phyloP scores from a whole-genome alignment of 2,888 invertebrate genomes.

The Digitonthophagus gazella region DNA sequence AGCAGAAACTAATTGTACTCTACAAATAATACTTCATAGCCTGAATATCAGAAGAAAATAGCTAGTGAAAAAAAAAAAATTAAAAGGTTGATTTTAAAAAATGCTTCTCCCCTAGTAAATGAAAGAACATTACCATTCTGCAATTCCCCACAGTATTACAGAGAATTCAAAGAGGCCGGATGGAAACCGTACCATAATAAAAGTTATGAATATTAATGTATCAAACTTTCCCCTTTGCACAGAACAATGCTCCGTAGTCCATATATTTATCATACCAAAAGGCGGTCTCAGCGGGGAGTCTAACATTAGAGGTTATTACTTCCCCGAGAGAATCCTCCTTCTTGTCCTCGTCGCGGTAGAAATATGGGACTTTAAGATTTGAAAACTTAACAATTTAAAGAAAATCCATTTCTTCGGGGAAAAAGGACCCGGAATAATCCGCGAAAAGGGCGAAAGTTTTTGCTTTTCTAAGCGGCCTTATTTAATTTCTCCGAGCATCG shows the following conservation, averaged over 20 bases:
- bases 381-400: not conserved
- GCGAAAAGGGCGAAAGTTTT: not conserved
- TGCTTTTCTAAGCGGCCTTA: not conserved
- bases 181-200: not conserved
- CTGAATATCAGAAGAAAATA: too few relatives aligned
- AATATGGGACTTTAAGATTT: not conserved
- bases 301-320: not conserved
- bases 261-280: not conserved
- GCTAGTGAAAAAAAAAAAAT: too few relatives aligned
- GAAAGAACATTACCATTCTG: too few relatives aligned
- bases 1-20: too few relatives aligned
- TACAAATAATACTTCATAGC: too few relatives aligned
- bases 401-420: not conserved
- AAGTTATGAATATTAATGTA: not conserved
- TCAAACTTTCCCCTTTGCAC: not conserved
- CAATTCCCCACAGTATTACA: not conserved
- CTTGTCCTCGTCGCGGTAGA: not conserved
- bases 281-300: not conserved
- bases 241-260: not conserved
- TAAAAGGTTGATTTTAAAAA: too few relatives aligned
- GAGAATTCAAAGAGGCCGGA: not conserved
- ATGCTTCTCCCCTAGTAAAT: too few relatives aligned
- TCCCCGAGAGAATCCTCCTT: not conserved
- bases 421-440: too few relatives aligned
- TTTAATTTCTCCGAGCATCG: not conserved